Evolutionary conservation across 1,140 invertebrate species (phyloP).

Genomic region (Dendrolimus punctatus): DNA sequence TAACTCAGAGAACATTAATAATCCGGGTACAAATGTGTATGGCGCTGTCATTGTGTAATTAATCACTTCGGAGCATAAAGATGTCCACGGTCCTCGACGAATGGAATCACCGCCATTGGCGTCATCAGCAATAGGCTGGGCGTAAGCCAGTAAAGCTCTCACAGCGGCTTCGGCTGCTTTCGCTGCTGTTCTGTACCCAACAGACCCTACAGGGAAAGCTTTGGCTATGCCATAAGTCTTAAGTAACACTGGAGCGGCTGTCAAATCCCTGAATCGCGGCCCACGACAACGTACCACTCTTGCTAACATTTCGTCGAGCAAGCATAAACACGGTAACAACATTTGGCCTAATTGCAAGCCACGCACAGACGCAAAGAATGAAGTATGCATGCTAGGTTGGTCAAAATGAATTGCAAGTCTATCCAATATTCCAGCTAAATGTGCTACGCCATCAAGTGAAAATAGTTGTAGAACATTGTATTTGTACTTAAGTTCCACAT

Average conservation of each 20-base stretch:
- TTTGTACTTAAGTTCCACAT: constrained; percentile 89
- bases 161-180: constrained; percentile 84
- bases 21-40: constrained; percentile 88
- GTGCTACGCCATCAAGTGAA: constrained; percentile 85
- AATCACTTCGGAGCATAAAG: constrained; percentile 89
- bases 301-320: constrained; percentile 86
- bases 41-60: constrained; percentile 84
- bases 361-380: constrained; percentile 82
- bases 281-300: constrained; percentile 88
- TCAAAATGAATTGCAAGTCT: constrained; percentile 88
- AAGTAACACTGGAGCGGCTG: constrained; percentile 85
- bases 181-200: constrained; percentile 76
- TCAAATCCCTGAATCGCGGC: constrained; percentile 90
- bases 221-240: constrained; percentile 88
- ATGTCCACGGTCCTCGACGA: constrained; percentile 90
- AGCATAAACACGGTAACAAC: constrained; percentile 81
- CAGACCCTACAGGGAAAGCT: constrained; percentile 80
- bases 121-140: constrained; percentile 85
- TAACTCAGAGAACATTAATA: constrained; percentile 88
- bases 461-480: constrained; percentile 92
- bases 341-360: constrained; percentile 85
- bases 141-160: constrained; percentile 88
- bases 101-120: constrained; percentile 82
- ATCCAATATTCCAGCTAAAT: constrained; percentile 83
- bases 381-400: constrained; percentile 87